Evolutionary conservation across 2,888 invertebrate genomes (phyloP).

Genomic region (Pteria penguin): DNA sequence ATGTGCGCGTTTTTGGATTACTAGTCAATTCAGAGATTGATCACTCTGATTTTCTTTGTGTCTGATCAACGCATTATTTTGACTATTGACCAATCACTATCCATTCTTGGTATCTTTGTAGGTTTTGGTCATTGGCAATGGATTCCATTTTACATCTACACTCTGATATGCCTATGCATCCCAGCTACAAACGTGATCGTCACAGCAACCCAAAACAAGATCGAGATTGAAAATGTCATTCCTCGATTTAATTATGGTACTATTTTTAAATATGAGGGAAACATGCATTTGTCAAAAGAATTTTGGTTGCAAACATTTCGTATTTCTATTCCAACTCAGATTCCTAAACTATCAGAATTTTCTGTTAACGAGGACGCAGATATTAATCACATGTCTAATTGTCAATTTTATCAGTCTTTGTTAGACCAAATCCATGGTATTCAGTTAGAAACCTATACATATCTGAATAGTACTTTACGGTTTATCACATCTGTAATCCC

Average conservation of each 20-base stretch:
- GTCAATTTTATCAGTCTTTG: constrained; percentile 7
- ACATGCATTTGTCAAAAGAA: constrained; percentile 3
- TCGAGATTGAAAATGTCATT: background rate
- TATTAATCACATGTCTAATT: background rate
- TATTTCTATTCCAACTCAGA: constrained; percentile 3
- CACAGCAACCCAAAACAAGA: background rate
- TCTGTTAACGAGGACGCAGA: background rate
- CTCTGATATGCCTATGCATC: background rate
- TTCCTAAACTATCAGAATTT: background rate
- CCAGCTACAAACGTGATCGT: background rate
- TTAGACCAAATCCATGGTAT: background rate
- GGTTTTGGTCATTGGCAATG: too few relatives aligned
- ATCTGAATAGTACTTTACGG: background rate
- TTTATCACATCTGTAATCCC: background rate
- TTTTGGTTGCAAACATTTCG: constrained; percentile 28
- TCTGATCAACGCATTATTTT: constrained; percentile 7
- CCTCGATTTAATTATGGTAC: background rate
- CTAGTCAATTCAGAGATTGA: background rate
- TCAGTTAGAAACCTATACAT: background rate
- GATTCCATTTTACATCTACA: background rate
- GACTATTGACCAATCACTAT: background rate
- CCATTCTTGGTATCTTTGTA: background rate
- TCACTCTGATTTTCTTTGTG: background rate
- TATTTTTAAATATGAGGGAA: too few relatives aligned
- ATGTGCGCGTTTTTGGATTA: too few relatives aligned